Evolutionary conservation across 2,797 vertebrate species (phyloP).

Genomic region (Ispidina picta): DNA sequence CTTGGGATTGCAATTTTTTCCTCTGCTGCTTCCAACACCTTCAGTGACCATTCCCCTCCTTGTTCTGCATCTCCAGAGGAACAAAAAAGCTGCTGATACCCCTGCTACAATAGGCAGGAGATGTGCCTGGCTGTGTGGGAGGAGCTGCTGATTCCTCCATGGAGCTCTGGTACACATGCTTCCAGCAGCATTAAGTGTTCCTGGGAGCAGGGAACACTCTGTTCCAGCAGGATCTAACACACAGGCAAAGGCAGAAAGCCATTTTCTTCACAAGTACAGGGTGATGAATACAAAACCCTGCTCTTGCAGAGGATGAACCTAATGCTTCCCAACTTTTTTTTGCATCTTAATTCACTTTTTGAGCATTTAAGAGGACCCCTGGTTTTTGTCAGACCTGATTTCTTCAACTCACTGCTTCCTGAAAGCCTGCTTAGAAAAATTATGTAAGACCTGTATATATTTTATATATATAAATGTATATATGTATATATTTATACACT

Average conservation of each 20-base stretch:
- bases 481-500: too few species aligned
- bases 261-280: constrained; percentile 3
- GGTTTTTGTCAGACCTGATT: neutral
- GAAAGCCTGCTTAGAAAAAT: neutral
- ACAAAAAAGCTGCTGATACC: constrained; percentile 37
- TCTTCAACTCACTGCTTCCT: neutral
- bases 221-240: constrained; percentile 43
- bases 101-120: constrained; percentile 17
- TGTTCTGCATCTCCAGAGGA: constrained; percentile 17
- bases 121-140: constrained; percentile 47
- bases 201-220: constrained; percentile 40
- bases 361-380: neutral
- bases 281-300: neutral
- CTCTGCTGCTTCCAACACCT: neutral
- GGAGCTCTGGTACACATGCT: constrained; percentile 1
- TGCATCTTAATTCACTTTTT: neutral
- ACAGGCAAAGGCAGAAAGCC: constrained; percentile 47
- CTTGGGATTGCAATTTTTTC: neutral
- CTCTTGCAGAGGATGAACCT: neutral
- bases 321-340: neutral
- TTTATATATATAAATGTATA: too few species aligned
- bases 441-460: neutral
- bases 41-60: neutral
- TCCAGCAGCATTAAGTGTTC: constrained; percentile 10
- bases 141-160: neutral